Base-by-base conservation (phyloP, 2,113 vertebrate genomes). In the Pygoscelis antarcticus region DNA sequence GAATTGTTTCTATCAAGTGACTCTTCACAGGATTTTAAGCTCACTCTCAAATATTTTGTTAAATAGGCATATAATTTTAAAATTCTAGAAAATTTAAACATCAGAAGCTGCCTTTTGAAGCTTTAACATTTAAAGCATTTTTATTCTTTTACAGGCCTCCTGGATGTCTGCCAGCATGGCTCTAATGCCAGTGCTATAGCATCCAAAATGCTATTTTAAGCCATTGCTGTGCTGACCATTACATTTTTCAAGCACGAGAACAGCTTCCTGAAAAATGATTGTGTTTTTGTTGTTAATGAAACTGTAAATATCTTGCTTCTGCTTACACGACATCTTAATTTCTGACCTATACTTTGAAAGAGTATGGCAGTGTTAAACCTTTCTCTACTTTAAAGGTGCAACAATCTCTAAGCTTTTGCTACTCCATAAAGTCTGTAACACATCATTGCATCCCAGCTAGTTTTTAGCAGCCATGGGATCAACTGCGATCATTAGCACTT, bases 171-270 rank as follows among this genome's bases (percentile, higher is more conserved):
- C 93, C 96, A 94, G 0, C 1, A 6, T 55, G 57, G 82, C 62
- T 91, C 40, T 76, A 83, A 95, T 74, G 60, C 81, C 91, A 96
- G 80, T 15, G 57, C 80, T 94, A 62, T 32, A 90, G 71, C 77
- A 94, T 94, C 78, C 83, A 89, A 95, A 93, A 87, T 13, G 52
- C 95, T 97, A 95, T 97, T 97, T 96, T 92, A 87, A 98, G 83
- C 70, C 44, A 52, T 10, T 72, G 77, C 83, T 85, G 26, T 92
- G 95, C 96, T 96, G 97, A 96, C 95, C 94, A 44, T 70, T 83
- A 96, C 66, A 95, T 93, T 97, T 95, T 87, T 96, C 65, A 95
- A 92, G 89, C 89, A 93, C 52, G 1, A 95, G 93, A 89, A 97
- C 69, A 88, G 83, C 92, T 96, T 97, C 92, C 96, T 87, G 71